phyloP scores from a whole-genome alignment of 2,888 invertebrate species.

The Ectemnius continuus region DNA sequence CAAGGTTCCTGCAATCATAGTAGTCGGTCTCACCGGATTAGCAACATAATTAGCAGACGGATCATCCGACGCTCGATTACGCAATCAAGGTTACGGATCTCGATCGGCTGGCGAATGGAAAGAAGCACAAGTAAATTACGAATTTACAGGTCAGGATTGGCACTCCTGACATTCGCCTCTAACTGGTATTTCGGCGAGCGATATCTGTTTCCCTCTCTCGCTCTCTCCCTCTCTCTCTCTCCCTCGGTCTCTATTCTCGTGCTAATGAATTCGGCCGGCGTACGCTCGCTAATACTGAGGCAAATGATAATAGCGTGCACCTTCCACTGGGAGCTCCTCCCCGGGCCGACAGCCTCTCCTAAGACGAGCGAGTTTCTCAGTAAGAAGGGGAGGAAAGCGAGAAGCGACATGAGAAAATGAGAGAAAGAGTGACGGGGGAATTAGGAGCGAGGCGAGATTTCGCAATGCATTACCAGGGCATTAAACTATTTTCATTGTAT shows the following conservation, averaged over 20 bases:
- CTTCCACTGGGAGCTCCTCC: too few species aligned
- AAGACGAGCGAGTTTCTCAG: not conserved
- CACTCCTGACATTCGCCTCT: not conserved
- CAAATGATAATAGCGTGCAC: too few species aligned
- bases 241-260: not conserved
- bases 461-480: slow-evolving; percentile 15
- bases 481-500: slow-evolving; percentile 36
- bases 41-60: not conserved
- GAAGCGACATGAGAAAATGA: not conserved
- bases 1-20: not conserved
- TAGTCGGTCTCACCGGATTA: not conserved
- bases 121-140: not conserved
- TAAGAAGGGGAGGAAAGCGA: not conserved
- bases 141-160: not conserved
- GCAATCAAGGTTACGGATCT: not conserved
- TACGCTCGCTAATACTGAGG: too few species aligned
- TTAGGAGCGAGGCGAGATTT: slow-evolving; percentile 5
- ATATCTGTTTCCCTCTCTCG: not conserved
- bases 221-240: too few species aligned
- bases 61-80: not conserved
- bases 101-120: not conserved
- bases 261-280: too few species aligned
- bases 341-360: too few species aligned
- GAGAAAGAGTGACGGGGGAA: slow-evolving; percentile 1
- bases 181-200: not conserved